A percentile compares a stretch with the other conserved stretches of the same genome.
Evolutionary conservation across 2,797 vertebrate genomes (phyloP).

Genomic region (Halcyon smyrnensis): DNA sequence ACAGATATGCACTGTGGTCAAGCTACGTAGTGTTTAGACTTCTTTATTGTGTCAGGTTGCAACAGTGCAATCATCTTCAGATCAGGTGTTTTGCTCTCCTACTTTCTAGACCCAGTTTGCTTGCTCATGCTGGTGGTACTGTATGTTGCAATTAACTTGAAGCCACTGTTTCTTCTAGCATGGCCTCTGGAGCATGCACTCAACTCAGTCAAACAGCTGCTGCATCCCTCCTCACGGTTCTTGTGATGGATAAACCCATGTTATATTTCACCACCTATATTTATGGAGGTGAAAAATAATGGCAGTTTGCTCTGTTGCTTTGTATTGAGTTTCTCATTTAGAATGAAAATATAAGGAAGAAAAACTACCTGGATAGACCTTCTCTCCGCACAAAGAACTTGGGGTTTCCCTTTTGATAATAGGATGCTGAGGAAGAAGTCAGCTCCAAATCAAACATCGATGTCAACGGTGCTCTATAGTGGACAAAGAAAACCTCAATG

Average conservation of each 20-base stretch:
- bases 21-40: not conserved
- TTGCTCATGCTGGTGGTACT: not conserved
- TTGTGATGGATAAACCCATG: not conserved
- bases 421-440: conserved; percentile 15
- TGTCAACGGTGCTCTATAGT: not conserved
- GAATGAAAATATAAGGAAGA: conserved; percentile 26
- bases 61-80: not conserved
- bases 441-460: not conserved
- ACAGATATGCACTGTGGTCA: not conserved
- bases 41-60: not conserved
- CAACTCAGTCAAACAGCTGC: not conserved
- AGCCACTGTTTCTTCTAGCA: not conserved
- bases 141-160: not conserved
- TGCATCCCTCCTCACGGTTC: not conserved
- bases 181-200: not conserved
- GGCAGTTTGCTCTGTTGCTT: not conserved
- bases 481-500: conserved; percentile 65
- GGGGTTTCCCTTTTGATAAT: conserved; percentile 48
- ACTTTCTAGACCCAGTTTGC: not conserved
- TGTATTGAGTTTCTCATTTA: not conserved
- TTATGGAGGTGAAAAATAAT: not conserved
- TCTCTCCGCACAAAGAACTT: conserved; percentile 35
- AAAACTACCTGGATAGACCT: not conserved
- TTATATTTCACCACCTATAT: not conserved
- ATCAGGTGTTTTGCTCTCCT: not conserved